Evolutionary conservation across 92 coral and sea anemone genomes (phyloP).

Genomic region (Epizoanthus fatuus): DNA sequence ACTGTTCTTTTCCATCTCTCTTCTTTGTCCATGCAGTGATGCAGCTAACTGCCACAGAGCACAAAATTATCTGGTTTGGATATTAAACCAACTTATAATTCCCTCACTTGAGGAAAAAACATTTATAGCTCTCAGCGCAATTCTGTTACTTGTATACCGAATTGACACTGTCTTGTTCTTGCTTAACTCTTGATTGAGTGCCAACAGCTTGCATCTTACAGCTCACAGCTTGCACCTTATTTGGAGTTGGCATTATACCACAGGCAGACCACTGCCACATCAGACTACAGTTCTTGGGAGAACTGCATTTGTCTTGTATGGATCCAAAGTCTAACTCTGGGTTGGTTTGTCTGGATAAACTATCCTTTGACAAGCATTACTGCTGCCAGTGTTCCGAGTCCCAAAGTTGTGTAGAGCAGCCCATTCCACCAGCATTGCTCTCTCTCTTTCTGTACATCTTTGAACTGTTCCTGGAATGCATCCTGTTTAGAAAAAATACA

Average conservation of each 20-base stretch:
- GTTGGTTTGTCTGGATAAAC: no score
- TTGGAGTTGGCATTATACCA: not conserved
- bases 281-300: not conserved
- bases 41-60: conserved; percentile 37
- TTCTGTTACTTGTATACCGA: not conserved
- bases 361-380: conserved; percentile 51
- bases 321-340: not conserved
- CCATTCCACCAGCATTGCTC: conserved; percentile 94
- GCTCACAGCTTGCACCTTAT: not conserved
- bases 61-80: not conserved
- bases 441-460: conserved; percentile 79
- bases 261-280: conserved; percentile 1
- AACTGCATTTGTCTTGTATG: not conserved
- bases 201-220: not conserved
- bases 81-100: conserved; percentile 26
- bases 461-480: conserved; percentile 88
- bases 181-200: not conserved
- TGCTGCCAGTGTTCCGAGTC: conserved; percentile 88
- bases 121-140: not conserved
- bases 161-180: not conserved
- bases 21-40: not conserved
- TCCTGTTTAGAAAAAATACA: conserved; percentile 70
- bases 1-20: not conserved
- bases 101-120: conserved; percentile 34
- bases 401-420: conserved; percentile 85